Conservation (phyloP, 2,888 invertebrate genomes). For the Heliconius hortense region DNA sequence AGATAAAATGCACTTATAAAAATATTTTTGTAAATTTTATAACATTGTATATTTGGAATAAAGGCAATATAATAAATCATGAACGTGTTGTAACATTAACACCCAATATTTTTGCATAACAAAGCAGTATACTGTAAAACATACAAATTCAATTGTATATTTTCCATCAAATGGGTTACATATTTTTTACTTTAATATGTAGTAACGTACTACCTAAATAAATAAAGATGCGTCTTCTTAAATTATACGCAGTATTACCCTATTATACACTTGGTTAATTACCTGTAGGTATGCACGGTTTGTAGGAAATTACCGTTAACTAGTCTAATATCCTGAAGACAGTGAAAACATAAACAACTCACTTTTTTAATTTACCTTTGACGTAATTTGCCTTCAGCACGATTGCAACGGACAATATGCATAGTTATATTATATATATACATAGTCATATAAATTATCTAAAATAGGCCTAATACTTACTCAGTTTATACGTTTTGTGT, state of each 20-base stretch:
- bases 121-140: not conserved
- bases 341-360: not conserved
- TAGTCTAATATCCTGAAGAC: conserved; percentile 5
- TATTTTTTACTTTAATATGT: conserved; percentile 1
- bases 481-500: conserved; percentile 58
- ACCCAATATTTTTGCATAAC: conserved; percentile 2
- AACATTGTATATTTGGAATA: conserved; percentile 6
- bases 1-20: conserved; percentile 33
- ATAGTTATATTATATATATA: conserved; percentile 10
- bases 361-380: conserved; percentile 5
- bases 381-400: not conserved
- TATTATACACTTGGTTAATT: not conserved
- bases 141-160: not conserved
- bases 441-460: conserved; percentile 22
- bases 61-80: conserved; percentile 8
- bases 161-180: not conserved
- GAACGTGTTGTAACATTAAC: not conserved
- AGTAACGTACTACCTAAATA: not conserved
- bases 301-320: conserved; percentile 6
- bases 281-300: not conserved
- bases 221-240: conserved; percentile 3
- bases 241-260: conserved; percentile 2
- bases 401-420: not conserved
- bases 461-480: conserved; percentile 27
- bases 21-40: conserved; percentile 21